Conservation (phyloP, 2,888 invertebrate species). For the Lepas anatifera region DNA sequence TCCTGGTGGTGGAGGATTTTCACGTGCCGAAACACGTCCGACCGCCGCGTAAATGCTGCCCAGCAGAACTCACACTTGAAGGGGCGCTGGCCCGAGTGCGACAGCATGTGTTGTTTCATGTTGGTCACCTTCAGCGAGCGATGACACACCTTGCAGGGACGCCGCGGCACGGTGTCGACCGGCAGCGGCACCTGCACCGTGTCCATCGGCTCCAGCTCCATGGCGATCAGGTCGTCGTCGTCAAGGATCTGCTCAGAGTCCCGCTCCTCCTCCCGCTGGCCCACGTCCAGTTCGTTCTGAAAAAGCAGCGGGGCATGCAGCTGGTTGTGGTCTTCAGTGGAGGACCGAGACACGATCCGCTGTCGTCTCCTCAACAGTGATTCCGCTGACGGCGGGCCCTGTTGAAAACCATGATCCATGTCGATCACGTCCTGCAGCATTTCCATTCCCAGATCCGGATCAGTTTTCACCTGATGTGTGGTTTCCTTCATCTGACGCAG, state of each 20-base stretch:
- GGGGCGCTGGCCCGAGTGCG: slow-evolving; percentile 28
- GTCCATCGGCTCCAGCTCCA: slow-evolving; percentile 9
- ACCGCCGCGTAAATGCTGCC: slow-evolving; percentile 28
- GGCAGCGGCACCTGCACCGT: slow-evolving; percentile 12
- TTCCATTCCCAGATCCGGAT: neutral
- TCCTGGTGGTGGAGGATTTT: slow-evolving; percentile 28
- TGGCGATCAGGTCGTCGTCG: slow-evolving; percentile 11
- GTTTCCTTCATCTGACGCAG: no score
- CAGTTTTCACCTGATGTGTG: neutral
- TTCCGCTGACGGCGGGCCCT: neutral
- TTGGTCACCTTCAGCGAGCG: slow-evolving; percentile 23
- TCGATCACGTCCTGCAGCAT: neutral
- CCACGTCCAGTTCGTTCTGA: neutral
- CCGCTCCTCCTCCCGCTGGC: neutral
- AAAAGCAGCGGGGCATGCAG: neutral
- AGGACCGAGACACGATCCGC: neutral
- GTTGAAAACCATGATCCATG: neutral
- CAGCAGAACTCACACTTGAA: slow-evolving; percentile 28
- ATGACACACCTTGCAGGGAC: slow-evolving; percentile 7
- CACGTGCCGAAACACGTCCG: slow-evolving; percentile 29
- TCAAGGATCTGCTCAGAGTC: neutral
- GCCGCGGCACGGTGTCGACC: neutral
- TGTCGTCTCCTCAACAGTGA: neutral
- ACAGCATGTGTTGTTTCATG: slow-evolving; percentile 26
- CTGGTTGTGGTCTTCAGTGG: neutral